Evolutionary conservation across 2,888 invertebrate species (phyloP).

Genomic region (Cyaniris semiargus): DNA sequence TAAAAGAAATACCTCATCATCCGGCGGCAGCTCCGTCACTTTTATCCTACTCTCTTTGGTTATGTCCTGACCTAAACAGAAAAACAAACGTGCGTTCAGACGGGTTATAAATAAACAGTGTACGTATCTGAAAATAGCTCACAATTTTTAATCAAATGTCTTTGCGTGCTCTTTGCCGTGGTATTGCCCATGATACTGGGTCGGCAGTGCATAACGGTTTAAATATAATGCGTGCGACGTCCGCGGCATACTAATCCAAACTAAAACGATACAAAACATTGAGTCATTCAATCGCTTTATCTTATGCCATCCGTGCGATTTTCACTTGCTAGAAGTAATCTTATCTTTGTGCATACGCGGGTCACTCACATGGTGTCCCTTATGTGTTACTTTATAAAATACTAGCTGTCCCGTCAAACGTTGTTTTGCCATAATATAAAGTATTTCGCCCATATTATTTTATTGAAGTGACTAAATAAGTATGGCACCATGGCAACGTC

Average conservation of each 20-base stretch:
- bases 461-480: too few species aligned
- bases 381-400: neutral
- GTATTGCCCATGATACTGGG: slow-evolving; percentile 61
- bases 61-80: slow-evolving; percentile 75
- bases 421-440: too few species aligned
- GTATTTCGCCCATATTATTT: too few species aligned
- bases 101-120: slow-evolving; percentile 56
- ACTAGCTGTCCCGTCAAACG: too few species aligned
- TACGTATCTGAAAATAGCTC: slow-evolving; percentile 56
- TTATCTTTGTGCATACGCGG: slow-evolving; percentile 11
- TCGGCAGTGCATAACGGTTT: slow-evolving; percentile 62
- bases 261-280: slow-evolving; percentile 57
- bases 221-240: slow-evolving; percentile 49
- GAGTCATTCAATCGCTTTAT: slow-evolving; percentile 67
- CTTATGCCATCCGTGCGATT: slow-evolving; percentile 55
- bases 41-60: slow-evolving; percentile 77
- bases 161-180: slow-evolving; percentile 55
- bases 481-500: too few species aligned
- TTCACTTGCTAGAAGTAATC: slow-evolving; percentile 41
- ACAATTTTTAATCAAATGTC: slow-evolving; percentile 64
- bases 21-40: slow-evolving; percentile 70
- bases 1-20: slow-evolving; percentile 64
- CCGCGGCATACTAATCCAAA: slow-evolving; percentile 63
- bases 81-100: slow-evolving; percentile 46
- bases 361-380: neutral